phyloP scores from a whole-genome alignment of 2,888 invertebrate species.

The Drosophila leonis region DNA sequence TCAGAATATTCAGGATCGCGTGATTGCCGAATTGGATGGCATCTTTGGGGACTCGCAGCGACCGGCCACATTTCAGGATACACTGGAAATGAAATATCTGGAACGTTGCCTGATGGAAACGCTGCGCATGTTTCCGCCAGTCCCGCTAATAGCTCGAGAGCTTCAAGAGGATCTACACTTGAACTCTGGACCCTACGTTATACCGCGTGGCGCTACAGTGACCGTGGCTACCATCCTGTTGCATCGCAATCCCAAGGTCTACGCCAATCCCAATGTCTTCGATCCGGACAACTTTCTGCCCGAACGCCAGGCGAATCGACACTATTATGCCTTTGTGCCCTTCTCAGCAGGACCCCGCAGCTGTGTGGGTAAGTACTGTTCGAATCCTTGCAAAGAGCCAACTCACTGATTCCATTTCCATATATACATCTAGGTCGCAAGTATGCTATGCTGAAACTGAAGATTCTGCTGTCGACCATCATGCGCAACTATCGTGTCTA shows the following conservation, averaged over 20 bases:
- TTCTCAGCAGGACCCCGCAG: conserved; percentile 94
- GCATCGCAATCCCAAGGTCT: conserved; percentile 90
- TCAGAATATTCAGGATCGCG: conserved; percentile 90
- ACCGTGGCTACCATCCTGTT: conserved; percentile 88
- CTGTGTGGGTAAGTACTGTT: conserved; percentile 89
- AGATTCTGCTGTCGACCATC: conserved; percentile 91
- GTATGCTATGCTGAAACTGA: conserved; percentile 92
- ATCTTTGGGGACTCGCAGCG: conserved; percentile 92
- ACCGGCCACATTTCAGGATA: conserved; percentile 92
- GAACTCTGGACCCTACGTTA: conserved; percentile 88
- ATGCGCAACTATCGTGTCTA: conserved; percentile 90
- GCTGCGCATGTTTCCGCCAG: conserved; percentile 91
- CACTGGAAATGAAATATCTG: conserved; percentile 94
- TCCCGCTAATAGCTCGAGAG: conserved; percentile 91
- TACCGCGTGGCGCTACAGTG: conserved; percentile 90
- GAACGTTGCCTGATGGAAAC: conserved; percentile 94
- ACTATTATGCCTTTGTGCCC: conserved; percentile 93
- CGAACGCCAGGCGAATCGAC: conserved; percentile 91
- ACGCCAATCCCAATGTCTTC: conserved; percentile 91
- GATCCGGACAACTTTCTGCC: conserved; percentile 95
- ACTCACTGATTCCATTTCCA: not conserved
- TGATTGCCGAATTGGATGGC: conserved; percentile 90
- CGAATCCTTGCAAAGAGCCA: not conserved
- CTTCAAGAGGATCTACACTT: conserved; percentile 90
- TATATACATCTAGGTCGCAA: conserved; percentile 89